phyloP scores from a whole-genome alignment of 1,140 invertebrate genomes.

The Thalassaphorura encarpata region DNA sequence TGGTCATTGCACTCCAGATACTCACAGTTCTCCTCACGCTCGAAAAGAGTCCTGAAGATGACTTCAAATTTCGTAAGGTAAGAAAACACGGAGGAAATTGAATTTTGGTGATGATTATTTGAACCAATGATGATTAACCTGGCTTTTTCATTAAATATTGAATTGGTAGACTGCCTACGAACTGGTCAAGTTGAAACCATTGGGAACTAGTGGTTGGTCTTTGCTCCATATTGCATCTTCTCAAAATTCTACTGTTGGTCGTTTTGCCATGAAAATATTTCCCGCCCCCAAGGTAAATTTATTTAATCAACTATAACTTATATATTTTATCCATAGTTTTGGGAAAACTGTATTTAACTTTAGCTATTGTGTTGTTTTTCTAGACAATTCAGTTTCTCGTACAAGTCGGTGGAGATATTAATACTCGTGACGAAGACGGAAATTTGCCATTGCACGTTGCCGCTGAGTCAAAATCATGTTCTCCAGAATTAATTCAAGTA shows the following conservation, averaged over 20 bases:
- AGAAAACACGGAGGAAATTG: neutral
- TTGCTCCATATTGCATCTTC: conserved; percentile 73
- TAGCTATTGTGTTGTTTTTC: conserved; percentile 10
- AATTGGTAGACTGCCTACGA: conserved; percentile 41
- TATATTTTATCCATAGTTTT: neutral
- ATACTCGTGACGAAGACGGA: conserved; percentile 59
- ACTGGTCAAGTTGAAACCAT: conserved; percentile 64
- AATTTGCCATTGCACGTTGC: conserved; percentile 76
- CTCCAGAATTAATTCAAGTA: conserved; percentile 50
- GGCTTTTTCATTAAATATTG: neutral
- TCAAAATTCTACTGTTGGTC: conserved; percentile 44
- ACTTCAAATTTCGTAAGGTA: conserved; percentile 34
- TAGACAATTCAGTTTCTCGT: conserved; percentile 56
- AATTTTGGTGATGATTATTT: neutral
- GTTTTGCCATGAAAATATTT: conserved; percentile 64
- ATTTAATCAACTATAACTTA: neutral
- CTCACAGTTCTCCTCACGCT: conserved; percentile 36
- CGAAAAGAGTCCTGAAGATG: conserved; percentile 27
- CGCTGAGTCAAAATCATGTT: conserved; percentile 49
- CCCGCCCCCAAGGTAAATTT: conserved; percentile 53
- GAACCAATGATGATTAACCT: neutral
- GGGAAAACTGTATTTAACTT: conserved; percentile 7
- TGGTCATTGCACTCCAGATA: conserved; percentile 71
- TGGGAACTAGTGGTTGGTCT: conserved; percentile 56
- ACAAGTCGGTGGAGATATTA: conserved; percentile 69